phyloP scores from a whole-genome alignment of 1,140 invertebrate genomes.

The Sminthurides bifidus region DNA sequence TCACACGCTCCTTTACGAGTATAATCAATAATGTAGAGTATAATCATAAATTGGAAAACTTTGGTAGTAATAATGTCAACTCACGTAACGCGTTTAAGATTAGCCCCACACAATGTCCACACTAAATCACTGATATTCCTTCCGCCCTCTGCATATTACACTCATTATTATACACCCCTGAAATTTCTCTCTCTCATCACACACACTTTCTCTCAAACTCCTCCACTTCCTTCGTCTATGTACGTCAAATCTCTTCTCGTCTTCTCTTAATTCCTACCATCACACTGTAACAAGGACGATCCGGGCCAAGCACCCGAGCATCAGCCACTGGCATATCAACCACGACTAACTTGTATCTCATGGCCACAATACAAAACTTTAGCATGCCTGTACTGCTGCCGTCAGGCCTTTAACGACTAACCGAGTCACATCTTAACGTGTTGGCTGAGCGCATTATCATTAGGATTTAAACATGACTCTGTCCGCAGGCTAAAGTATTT shows the following conservation, averaged over 20 bases:
- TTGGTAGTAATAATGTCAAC: slow-evolving; percentile 14
- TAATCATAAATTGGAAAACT: slow-evolving; percentile 13
- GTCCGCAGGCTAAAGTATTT: no score
- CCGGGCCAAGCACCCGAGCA: no score
- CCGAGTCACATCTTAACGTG: no score
- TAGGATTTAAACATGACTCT: no score
- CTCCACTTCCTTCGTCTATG: slow-evolving; percentile 2
- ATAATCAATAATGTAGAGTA: slow-evolving; percentile 14
- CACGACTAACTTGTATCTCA: no score
- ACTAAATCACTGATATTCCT: slow-evolving; percentile 23
- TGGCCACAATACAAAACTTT: no score
- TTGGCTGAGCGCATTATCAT: no score
- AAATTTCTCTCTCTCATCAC: slow-evolving; percentile 6
- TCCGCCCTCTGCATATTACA: slow-evolving; percentile 21
- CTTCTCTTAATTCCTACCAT: neutral
- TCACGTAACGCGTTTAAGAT: slow-evolving; percentile 17
- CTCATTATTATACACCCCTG: slow-evolving; percentile 21
- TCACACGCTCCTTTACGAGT: neutral
- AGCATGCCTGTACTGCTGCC: no score
- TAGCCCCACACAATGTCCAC: slow-evolving; percentile 21
- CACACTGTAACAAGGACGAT: no score
- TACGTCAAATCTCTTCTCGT: neutral
- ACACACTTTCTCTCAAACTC: neutral
- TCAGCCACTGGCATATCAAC: no score
- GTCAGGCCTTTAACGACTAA: no score